Evolutionary conservation across 2,113 vertebrate genomes (phyloP).

Genomic region (Carassius carassius): DNA sequence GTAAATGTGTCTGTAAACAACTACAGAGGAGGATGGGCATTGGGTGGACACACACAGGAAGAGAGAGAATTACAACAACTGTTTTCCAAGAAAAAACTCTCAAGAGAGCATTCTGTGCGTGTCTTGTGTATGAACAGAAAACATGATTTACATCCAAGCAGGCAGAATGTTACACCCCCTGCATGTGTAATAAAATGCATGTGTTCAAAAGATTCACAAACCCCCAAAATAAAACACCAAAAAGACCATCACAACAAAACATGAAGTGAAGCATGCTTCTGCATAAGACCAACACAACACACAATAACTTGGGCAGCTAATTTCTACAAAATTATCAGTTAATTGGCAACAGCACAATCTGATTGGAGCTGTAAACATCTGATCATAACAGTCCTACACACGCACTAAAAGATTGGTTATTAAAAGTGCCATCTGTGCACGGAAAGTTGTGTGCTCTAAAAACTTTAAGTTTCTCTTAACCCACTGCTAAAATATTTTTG

Average conservation of each 20-base stretch:
- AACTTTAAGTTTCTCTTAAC: no score
- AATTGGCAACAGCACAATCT: not conserved
- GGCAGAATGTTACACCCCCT: not conserved
- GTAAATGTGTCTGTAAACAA: not conserved
- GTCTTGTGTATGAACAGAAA: not conserved
- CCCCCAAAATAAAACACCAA: not conserved
- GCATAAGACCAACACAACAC: not conserved
- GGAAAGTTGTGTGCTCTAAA: no score
- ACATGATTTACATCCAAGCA: not conserved
- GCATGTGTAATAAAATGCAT: slow-evolving; percentile 19
- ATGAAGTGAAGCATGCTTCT: not conserved
- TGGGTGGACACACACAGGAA: not conserved
- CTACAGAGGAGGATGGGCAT: not conserved
- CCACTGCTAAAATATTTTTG: no score
- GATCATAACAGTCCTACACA: not conserved
- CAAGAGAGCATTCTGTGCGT: not conserved
- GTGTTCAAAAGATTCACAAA: not conserved
- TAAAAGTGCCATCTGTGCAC: no score
- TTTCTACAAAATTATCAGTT: not conserved
- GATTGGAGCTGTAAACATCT: not conserved
- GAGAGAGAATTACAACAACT: not conserved
- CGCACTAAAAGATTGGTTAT: not conserved
- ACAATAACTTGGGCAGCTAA: not conserved
- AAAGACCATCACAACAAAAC: not conserved
- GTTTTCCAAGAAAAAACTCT: not conserved